Evolutionary conservation across 1,140 invertebrate genomes (phyloP).

Genomic region (Eurosta solidaginis): DNA sequence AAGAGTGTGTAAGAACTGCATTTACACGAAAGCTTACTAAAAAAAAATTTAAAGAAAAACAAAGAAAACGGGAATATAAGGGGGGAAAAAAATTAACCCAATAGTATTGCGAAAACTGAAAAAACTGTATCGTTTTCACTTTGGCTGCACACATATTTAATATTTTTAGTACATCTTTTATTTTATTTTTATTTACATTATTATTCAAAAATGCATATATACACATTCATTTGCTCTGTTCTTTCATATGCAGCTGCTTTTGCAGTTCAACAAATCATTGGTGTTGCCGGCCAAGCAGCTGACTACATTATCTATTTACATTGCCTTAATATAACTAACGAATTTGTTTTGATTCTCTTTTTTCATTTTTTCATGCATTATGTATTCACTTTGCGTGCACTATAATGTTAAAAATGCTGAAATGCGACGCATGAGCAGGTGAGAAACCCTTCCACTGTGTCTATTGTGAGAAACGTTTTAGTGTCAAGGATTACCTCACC

Average conservation of each 20-base stretch:
- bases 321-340: background rate
- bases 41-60: no score
- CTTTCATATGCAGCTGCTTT: background rate
- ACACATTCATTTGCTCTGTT: background rate
- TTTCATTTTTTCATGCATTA: background rate
- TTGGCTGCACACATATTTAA: no score
- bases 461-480: slow-evolving; percentile 58
- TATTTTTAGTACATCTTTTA: background rate
- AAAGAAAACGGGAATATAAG: no score
- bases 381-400: background rate
- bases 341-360: background rate
- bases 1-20: no score
- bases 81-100: no score
- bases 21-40: no score
- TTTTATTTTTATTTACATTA: background rate
- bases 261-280: slow-evolving; percentile 18
- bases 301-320: background rate
- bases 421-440: slow-evolving; percentile 47
- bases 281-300: slow-evolving; percentile 10
- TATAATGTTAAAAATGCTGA: background rate
- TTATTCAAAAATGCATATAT: no score
- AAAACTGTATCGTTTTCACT: no score
- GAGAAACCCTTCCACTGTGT: slow-evolving; percentile 57
- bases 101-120: no score
- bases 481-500: slow-evolving; percentile 58